Percentiles rank a stretch among this genome's conserved stretches.
These are phyloP conservation scores for Pteromalus puparum DNA, from an alignment of 1,140 invertebrate genomes.

Conservation along the genomic window DNA sequence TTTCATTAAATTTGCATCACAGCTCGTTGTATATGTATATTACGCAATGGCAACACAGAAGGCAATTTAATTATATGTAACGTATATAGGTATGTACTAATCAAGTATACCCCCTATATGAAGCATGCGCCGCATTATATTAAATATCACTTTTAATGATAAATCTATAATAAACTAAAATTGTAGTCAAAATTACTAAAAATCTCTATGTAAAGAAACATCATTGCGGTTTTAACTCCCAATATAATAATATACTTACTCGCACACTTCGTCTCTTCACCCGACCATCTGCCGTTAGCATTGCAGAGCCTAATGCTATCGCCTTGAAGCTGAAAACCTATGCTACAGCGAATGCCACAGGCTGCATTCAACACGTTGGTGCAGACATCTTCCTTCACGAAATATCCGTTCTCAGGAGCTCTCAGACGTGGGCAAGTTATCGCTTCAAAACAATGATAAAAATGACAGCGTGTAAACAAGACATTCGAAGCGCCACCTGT, in stretches of 20 bases:
- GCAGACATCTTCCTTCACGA: constrained; percentile 80
- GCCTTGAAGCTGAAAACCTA: constrained; percentile 80
- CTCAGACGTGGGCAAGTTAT: constrained; percentile 78
- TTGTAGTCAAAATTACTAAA: neutral
- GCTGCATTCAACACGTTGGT: constrained; percentile 82
- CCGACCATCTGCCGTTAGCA: constrained; percentile 82
- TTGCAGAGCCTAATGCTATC: constrained; percentile 81
- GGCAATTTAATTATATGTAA: neutral
- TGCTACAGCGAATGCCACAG: constrained; percentile 81
- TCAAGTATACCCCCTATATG: too few species aligned
- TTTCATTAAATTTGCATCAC: neutral
- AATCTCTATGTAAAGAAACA: neutral
- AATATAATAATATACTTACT: constrained; percentile 69
- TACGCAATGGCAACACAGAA: too few species aligned
- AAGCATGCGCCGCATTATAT: too few species aligned
- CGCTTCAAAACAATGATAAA: constrained; percentile 66
- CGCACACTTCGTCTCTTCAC: constrained; percentile 78
- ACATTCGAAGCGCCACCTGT: too few species aligned
- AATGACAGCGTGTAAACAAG: too few species aligned
- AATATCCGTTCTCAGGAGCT: constrained; percentile 81
- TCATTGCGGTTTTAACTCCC: neutral
- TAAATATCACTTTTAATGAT: too few species aligned
- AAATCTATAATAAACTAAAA: neutral
- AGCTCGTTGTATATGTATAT: neutral
- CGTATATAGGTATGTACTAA: neutral